Conservation (phyloP, 1,140 invertebrate genomes). For the Bicyclus anynana region DNA sequence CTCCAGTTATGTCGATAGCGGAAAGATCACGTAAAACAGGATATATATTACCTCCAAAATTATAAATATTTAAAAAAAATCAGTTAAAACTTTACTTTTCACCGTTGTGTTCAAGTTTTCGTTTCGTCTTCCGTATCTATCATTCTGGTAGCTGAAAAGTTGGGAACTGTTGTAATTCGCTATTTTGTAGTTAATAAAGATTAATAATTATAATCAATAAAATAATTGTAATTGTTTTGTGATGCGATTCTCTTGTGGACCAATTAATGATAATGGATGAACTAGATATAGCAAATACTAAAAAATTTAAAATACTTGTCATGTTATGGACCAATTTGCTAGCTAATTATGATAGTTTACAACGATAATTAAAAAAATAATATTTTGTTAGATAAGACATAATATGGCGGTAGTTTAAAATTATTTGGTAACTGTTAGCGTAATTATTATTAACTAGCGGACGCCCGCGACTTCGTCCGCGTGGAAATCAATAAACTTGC, state of each 20-base stretch:
- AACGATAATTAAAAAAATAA: too few species aligned
- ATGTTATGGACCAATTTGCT: constrained; percentile 22
- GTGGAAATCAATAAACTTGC: too few species aligned
- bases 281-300: neutral
- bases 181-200: constrained; percentile 20
- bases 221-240: neutral
- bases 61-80: neutral
- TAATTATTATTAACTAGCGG: constrained; percentile 8
- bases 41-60: neutral
- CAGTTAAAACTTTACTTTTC: neutral
- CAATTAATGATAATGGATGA: neutral
- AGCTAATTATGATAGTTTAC: constrained; percentile 6
- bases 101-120: constrained; percentile 17
- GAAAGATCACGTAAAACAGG: neutral
- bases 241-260: neutral
- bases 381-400: too few species aligned
- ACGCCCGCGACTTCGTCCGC: too few species aligned
- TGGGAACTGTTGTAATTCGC: constrained; percentile 6
- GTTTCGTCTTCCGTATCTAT: constrained; percentile 23
- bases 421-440: constrained; percentile 10
- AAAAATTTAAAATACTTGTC: neutral
- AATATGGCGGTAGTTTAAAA: constrained; percentile 17
- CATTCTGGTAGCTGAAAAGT: constrained; percentile 4
- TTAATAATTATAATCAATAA: constrained; percentile 2
- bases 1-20: neutral